Evolutionary conservation across 2,113 vertebrate species (phyloP).

Genomic region (Tragelaphus imberbis): DNA sequence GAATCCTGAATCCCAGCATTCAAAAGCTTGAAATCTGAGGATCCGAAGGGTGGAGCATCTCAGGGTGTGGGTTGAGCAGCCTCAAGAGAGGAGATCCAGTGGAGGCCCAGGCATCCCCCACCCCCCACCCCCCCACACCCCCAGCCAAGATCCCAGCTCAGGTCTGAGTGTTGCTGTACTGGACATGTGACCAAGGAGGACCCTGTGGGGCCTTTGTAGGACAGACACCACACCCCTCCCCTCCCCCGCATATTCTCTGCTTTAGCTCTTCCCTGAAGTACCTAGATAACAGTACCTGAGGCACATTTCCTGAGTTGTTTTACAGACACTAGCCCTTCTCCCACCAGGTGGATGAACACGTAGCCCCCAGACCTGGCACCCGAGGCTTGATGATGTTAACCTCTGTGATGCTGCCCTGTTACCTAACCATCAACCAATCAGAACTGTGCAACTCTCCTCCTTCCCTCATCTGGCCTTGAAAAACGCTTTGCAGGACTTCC

Average conservation of each 20-base stretch:
- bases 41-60: not conserved
- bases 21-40: not conserved
- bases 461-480: not conserved
- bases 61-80: not conserved
- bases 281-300: not conserved
- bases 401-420: not conserved
- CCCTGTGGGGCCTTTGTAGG: not conserved
- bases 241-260: not conserved
- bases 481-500: not conserved
- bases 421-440: not conserved
- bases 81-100: not conserved
- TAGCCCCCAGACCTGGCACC: not conserved
- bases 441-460: not conserved
- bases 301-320: not conserved
- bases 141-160: not conserved
- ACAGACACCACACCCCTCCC: not conserved
- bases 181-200: not conserved
- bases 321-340: not conserved
- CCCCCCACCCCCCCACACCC: accelerated
- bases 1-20: not conserved
- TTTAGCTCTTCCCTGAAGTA: not conserved
- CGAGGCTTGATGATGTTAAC: not conserved
- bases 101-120: not conserved
- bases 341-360: not conserved
- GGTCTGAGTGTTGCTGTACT: not conserved